Base-by-base conservation (phyloP, 2,797 vertebrate genomes). In the Antrozous pallidus region DNA sequence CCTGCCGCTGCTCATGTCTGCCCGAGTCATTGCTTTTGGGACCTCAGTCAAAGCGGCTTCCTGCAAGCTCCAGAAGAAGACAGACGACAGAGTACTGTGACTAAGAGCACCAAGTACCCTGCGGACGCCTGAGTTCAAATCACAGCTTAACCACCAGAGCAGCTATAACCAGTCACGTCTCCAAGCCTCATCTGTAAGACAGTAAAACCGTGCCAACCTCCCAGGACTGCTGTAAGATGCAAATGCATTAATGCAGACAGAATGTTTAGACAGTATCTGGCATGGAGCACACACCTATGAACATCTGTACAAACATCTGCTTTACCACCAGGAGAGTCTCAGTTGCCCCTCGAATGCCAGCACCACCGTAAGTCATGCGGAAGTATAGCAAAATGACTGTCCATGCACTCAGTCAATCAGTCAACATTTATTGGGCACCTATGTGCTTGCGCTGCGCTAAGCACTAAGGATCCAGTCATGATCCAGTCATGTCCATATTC, bases 331-430 rank as follows among this genome's bases (percentile, higher is more conserved):
- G 54, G 13, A 5, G 1, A 78, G 63, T 36, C 8, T n/a, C 8
- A 10, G 51, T 8, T 12, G 28, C 40, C 45, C 20, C 28, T n/a
- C 3, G 0, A 31, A 56, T 24, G 1, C 61, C 8, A 2, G 17
- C 0, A 2, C 33, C 16, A 47, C 49, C 58, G 28, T 61, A 61
- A 40, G 51, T 10, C 36, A 4, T 42, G 54, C 77, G 61, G 40
- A 80, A 7, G 38, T 13, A 12, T 3, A 58, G 26, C 77, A 40
- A 58, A 79, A 47, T 45, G 58, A 65, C 61, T 1, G 12, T 40
- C 63, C 8, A 0, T 9, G 13, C 2, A 6, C 11, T 5, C 10
- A 8, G 0, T 69, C 63, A 10, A 3, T 17, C 8, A 0, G 26
- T 7, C 6, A 3, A 2, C 22, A 24, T 8, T 42, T 31, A 47